Percentiles rank a stretch among this genome's conserved stretches.
These are phyloP conservation scores for Tyto alba DNA, from an alignment of 2,113 vertebrate species.

Conservation along the genomic window DNA sequence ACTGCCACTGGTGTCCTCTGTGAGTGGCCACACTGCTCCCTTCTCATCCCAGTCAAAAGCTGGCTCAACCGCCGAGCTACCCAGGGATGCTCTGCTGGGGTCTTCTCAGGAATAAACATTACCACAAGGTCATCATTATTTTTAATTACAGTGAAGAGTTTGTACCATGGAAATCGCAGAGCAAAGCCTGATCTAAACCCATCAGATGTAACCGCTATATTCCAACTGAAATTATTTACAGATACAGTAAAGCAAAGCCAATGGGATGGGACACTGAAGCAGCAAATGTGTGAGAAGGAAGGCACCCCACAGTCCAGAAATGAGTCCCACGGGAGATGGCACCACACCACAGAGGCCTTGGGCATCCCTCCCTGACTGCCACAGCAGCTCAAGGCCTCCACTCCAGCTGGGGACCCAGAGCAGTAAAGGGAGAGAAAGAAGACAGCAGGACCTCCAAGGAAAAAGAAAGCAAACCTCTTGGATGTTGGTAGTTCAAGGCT, in stretches of 20 bases:
- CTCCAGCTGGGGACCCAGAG: background rate
- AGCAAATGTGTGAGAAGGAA: background rate
- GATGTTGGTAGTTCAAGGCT: background rate
- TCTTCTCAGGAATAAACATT: background rate
- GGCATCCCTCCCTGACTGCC: background rate
- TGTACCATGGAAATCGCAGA: background rate
- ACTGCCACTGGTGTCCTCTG: background rate
- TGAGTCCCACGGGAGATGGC: background rate
- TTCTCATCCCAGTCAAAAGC: constrained; percentile 28
- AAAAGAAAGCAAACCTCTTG: background rate
- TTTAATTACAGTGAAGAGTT: background rate
- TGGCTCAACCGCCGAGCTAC: background rate
- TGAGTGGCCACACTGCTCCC: background rate
- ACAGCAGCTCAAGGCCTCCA: background rate
- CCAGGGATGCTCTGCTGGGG: background rate
- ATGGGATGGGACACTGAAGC: background rate
- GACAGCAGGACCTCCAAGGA: background rate
- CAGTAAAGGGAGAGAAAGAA: background rate
- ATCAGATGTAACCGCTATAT: background rate
- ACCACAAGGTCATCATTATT: background rate
- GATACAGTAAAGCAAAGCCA: background rate
- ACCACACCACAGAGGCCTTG: rapidly evolving
- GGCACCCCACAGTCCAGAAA: background rate
- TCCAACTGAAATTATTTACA: background rate
- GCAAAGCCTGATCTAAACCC: background rate